These are phyloP conservation scores for Coregonus sp. DNA, from an alignment of 2,797 vertebrate genomes.

Conservation along the genomic window DNA sequence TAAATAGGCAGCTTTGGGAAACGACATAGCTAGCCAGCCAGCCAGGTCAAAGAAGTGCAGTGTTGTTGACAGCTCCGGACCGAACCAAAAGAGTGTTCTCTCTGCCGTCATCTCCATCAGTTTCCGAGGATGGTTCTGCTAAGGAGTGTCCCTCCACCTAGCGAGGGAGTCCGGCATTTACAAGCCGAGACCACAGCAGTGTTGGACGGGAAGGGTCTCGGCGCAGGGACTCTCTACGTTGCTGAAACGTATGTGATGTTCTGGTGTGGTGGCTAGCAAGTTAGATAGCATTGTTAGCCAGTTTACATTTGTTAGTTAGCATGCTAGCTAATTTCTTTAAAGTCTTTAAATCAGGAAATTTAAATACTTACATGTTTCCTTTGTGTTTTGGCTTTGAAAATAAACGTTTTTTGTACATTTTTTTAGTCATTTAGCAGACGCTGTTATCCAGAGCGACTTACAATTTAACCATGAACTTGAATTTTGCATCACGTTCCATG, in stretches of 20 bases:
- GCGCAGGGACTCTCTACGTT: conserved; percentile 87
- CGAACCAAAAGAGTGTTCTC: too few relatives aligned
- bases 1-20: conserved; percentile 18
- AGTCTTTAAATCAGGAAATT: background rate
- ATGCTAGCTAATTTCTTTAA: background rate
- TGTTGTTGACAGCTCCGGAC: background rate
- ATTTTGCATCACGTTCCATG: too few relatives aligned
- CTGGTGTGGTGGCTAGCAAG: background rate
- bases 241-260: conserved; percentile 85
- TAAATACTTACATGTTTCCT: background rate
- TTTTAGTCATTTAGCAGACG: too few relatives aligned
- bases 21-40: background rate
- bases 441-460: too few relatives aligned
- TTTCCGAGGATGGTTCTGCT: conserved; percentile 81
- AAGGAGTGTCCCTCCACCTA: conserved; percentile 80
- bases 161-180: conserved; percentile 86
- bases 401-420: too few relatives aligned
- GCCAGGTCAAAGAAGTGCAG: background rate
- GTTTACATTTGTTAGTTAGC: background rate
- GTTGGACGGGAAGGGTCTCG: conserved; percentile 84
- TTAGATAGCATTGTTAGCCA: background rate
- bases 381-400: too few relatives aligned
- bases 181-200: conserved; percentile 88
- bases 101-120: background rate
- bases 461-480: too few relatives aligned